Evolutionary conservation across 2,888 invertebrate species (phyloP).

Genomic region (Hypselothyrea guttata): DNA sequence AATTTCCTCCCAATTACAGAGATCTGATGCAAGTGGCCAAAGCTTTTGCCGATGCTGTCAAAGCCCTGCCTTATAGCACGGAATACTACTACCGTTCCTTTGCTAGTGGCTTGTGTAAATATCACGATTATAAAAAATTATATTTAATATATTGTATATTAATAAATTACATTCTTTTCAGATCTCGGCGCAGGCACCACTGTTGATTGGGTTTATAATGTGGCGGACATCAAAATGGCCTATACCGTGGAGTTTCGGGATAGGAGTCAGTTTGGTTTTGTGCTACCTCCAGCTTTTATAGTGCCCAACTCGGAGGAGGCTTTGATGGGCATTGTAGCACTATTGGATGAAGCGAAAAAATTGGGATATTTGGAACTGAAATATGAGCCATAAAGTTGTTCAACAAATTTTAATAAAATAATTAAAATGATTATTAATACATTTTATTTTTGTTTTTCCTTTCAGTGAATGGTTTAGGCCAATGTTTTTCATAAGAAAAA

Average conservation of each 20-base stretch:
- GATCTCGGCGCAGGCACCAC: conserved; percentile 80
- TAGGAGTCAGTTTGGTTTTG: conserved; percentile 86
- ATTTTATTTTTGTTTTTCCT: too few species aligned
- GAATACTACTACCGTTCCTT: conserved; percentile 83
- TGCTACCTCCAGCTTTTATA: conserved; percentile 86
- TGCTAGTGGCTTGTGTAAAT: conserved; percentile 84
- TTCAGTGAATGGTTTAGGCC: too few species aligned
- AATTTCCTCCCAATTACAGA: conserved; percentile 82
- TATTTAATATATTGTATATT: too few species aligned
- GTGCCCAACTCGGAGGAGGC: conserved; percentile 85
- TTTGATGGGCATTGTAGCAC: conserved; percentile 82
- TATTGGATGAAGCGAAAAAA: conserved; percentile 79
- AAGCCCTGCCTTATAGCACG: conserved; percentile 82
- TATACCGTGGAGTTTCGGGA: conserved; percentile 85
- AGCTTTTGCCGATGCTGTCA: conserved; percentile 83
- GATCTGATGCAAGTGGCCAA: conserved; percentile 82
- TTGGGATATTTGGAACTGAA: conserved; percentile 59
- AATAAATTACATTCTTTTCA: conserved; percentile 32
- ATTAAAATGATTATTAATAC: too few species aligned
- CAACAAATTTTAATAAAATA: conserved; percentile 20
- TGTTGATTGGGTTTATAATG: conserved; percentile 84
- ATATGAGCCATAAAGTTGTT: background rate
- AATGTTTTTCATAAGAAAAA: too few species aligned
- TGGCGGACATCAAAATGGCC: conserved; percentile 82
- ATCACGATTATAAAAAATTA: too few species aligned